phyloP scores from a whole-genome alignment of 2,797 vertebrate genomes.

The Parambassis ranga region DNA sequence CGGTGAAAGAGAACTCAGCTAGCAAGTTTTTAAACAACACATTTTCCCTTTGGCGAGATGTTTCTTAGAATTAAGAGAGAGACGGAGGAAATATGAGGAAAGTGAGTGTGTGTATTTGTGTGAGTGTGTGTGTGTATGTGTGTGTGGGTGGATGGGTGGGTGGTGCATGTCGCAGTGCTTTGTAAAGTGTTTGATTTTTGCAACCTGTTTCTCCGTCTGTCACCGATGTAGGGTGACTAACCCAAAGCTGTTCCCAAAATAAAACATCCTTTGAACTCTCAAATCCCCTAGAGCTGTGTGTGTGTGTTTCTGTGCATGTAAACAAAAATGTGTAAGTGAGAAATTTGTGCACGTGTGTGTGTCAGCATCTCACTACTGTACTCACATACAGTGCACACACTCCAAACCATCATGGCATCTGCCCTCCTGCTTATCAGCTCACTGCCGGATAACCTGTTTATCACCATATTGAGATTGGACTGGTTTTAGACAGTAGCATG shows the following conservation, averaged over 20 bases:
- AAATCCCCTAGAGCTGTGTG: constrained; percentile 41
- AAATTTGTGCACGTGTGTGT: constrained; percentile 5
- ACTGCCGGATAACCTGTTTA: constrained; percentile 10
- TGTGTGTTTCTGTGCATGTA: neutral
- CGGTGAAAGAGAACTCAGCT: constrained; percentile 29
- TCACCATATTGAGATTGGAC: constrained; percentile 7
- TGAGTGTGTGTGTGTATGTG: neutral
- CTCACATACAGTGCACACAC: neutral
- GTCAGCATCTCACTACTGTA: neutral
- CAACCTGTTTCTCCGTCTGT: constrained; percentile 71
- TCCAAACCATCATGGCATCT: neutral
- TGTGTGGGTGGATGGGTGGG: constrained; percentile 1
- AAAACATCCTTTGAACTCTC: constrained; percentile 65
- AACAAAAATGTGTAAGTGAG: no score
- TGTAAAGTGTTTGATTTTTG: constrained; percentile 60
- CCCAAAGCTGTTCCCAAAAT: constrained; percentile 67
- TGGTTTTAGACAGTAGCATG: neutral
- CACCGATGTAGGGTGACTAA: constrained; percentile 61
- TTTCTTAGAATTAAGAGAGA: constrained; percentile 34
- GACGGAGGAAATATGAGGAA: constrained; percentile 6
- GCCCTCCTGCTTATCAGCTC: constrained; percentile 30
- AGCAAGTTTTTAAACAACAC: constrained; percentile 23
- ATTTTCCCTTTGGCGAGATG: constrained; percentile 29
- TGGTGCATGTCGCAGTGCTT: constrained; percentile 17
- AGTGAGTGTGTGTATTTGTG: constrained; percentile 5